Evolutionary conservation across 1,140 invertebrate species (phyloP), one percentile per base, ranked within the genome.

Genomic region (Calephelis nemesis): DNA sequence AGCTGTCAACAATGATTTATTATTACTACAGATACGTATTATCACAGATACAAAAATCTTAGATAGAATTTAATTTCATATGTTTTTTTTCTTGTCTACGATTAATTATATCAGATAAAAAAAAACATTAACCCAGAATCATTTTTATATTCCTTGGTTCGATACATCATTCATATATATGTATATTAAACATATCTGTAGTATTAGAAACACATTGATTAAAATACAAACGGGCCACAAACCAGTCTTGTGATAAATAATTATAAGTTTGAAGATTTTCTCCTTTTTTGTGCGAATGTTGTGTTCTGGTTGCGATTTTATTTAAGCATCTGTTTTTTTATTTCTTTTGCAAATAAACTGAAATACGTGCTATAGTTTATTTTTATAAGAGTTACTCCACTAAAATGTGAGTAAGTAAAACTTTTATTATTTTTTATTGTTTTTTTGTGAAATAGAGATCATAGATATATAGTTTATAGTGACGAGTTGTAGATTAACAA

Each of bases 171-270:
- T n/a, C 62, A 69, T 64, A 62, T 71, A 69, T 65, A 1, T 65
- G 69, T 65, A 65, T 65, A 65, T 52, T 54, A 69, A 66, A 50
- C 60, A 72, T 77, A 70, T 79, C 77, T 76, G 78, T 77, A 77
- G 72, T 81, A 69, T 79, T 73, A 73, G 72, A 58, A 81, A 81
- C 79, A 78, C 81, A 42, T 42, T 42, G 42, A 42, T 42, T 0
- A 42, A 42, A 42, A 63, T 15, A 63, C 62, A 63, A 63, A 63
- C 39, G 40, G 62, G 62, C 42, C 80, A 85, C 81, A 85, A 87
- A 87, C 84, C 80, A 84, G 77, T 87, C 81, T 90, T 90, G 88
- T 90, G 88, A 90, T 90, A 90, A 80, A 85, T 90, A 86, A 87
- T 87, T 88, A 81, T 88, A 88, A 90, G 85, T 83, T 82, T 19